phyloP scores from a whole-genome alignment of 1,140 invertebrate species.

The Bombus consobrinus region DNA sequence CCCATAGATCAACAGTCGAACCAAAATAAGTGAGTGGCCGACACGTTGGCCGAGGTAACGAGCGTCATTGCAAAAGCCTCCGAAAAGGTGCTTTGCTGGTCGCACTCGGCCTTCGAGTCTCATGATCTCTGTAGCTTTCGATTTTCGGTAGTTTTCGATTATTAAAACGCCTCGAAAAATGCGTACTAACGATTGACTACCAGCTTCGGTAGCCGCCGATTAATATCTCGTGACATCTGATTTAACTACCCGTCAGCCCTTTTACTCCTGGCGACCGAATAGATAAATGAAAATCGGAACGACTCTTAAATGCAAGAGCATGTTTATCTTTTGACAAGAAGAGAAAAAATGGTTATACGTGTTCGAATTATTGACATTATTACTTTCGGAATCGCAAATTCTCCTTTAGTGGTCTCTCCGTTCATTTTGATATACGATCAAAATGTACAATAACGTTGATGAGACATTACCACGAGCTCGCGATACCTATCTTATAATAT shows the following conservation, averaged over 20 bases:
- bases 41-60: conserved; percentile 77
- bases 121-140: conserved; percentile 78
- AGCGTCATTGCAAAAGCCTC: conserved; percentile 75
- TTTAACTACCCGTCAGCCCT: conserved; percentile 48
- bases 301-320: conserved; percentile 15
- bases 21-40: conserved; percentile 81
- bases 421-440: conserved; percentile 54
- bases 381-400: conserved; percentile 13
- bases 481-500: conserved; percentile 19
- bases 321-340: conserved; percentile 19
- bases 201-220: conserved; percentile 38
- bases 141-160: conserved; percentile 79
- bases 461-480: conserved; percentile 27
- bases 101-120: conserved; percentile 75
- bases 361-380: conserved; percentile 30
- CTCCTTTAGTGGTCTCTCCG: conserved; percentile 47
- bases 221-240: conserved; percentile 55
- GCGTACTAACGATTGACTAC: conserved; percentile 29
- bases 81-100: conserved; percentile 74
- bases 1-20: conserved; percentile 70
- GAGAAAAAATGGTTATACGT: conserved; percentile 19
- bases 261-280: conserved; percentile 22
- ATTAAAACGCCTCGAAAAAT: conserved; percentile 54
- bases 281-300: neutral
- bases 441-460: conserved; percentile 49